A percentile compares a stretch with the other conserved stretches of the same genome.
These are phyloP conservation scores for Apantesis nais DNA, from an alignment of 2,888 invertebrate genomes.

Conservation along the genomic window DNA sequence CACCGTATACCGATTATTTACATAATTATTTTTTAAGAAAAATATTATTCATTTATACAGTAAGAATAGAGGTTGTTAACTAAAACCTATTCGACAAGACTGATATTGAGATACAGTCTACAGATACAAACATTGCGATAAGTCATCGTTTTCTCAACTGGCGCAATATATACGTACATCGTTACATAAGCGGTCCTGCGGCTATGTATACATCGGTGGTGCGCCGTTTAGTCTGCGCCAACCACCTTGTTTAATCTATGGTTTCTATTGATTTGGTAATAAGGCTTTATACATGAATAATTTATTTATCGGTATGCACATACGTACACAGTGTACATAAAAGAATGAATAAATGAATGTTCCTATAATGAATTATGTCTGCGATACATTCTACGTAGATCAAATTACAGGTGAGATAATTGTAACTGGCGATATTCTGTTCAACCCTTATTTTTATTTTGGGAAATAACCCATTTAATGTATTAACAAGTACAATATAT, in stretches of 20 bases:
- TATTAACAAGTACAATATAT: background rate
- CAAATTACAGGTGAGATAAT: background rate
- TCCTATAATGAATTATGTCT: background rate
- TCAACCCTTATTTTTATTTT: background rate
- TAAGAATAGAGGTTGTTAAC: background rate
- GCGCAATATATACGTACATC: conserved; percentile 28
- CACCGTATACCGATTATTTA: background rate
- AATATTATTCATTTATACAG: too few relatives aligned
- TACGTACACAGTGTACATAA: background rate
- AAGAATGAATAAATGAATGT: background rate
- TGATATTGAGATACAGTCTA: conserved; percentile 8
- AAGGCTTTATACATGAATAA: conserved; percentile 21
- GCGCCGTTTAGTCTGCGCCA: conserved; percentile 40
- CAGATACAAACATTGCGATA: conserved; percentile 4
- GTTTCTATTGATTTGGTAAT: conserved; percentile 36
- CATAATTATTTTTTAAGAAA: background rate
- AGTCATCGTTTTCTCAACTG: conserved; percentile 17
- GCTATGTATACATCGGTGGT: conserved; percentile 27
- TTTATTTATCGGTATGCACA: background rate
- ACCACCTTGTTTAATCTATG: conserved; percentile 35
- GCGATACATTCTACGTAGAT: background rate
- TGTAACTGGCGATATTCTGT: background rate
- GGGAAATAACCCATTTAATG: background rate
- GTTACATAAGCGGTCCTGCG: conserved; percentile 34
- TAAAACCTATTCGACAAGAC: background rate